Evolutionary conservation across 92 coral and sea anemone species (phyloP).

Genomic region (Paragorgia papillata): DNA sequence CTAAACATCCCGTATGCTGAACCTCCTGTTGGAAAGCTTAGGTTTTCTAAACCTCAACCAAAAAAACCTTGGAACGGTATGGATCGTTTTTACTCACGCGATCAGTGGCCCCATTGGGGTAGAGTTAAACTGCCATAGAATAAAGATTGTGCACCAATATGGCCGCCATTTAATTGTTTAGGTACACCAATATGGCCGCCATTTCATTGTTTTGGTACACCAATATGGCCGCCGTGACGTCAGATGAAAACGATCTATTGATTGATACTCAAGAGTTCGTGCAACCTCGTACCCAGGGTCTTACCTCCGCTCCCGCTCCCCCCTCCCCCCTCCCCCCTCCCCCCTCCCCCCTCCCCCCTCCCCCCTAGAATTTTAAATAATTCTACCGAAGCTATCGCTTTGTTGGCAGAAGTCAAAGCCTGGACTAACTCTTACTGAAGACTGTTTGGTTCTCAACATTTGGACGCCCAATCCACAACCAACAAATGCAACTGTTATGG

Average conservation of each 20-base stretch:
- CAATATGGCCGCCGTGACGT: no score
- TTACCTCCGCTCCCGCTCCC: no score
- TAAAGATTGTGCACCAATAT: no score
- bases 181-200: no score
- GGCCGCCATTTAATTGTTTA: no score
- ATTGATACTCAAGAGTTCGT: no score
- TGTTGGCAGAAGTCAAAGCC: not conserved
- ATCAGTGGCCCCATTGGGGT: no score
- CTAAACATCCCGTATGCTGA: conserved; percentile 30
- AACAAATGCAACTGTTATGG: conserved; percentile 17
- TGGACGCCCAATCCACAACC: conserved; percentile 20
- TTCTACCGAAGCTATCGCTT: not conserved
- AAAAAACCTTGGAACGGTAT: conserved; percentile 41
- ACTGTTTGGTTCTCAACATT: conserved; percentile 9
- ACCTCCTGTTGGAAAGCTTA: conserved; percentile 26
- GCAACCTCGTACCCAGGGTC: no score
- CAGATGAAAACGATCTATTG: not conserved
- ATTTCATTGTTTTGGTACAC: no score
- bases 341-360: no score
- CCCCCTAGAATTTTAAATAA: not conserved
- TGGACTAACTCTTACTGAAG: not conserved
- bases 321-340: no score
- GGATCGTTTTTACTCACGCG: no score
- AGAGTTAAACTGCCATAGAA: not conserved
- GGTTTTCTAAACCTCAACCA: conserved; percentile 27